phyloP scores from a whole-genome alignment of 2,113 vertebrate species.

The Gallinago media region DNA sequence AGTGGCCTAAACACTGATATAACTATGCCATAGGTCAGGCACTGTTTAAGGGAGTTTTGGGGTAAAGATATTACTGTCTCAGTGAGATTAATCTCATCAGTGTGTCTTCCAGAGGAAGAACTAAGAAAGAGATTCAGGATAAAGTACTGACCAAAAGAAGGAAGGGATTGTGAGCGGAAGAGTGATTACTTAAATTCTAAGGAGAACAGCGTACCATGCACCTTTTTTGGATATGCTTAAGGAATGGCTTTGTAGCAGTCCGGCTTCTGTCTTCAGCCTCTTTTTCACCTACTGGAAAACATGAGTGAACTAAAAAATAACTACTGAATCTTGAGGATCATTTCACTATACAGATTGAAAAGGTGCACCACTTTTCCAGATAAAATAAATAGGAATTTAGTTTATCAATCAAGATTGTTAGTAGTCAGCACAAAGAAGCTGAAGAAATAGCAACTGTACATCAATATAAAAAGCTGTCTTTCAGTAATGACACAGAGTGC shows the following conservation, averaged over 20 bases:
- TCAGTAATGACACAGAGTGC: neutral
- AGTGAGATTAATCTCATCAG: neutral
- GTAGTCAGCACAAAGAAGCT: neutral
- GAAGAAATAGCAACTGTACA: neutral
- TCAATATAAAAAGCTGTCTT: neutral
- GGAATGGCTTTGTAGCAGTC: neutral
- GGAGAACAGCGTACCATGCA: neutral
- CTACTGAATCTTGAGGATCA: neutral
- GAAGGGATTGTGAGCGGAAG: neutral
- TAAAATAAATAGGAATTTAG: neutral
- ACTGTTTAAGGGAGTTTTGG: neutral
- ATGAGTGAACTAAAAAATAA: neutral
- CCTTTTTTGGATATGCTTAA: neutral
- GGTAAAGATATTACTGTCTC: neutral
- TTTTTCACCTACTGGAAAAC: neutral
- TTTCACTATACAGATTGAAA: neutral
- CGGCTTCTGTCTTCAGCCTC: neutral
- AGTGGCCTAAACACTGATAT: neutral
- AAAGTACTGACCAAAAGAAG: neutral
- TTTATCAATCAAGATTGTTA: neutral
- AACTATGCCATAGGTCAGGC: neutral
- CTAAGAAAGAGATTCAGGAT: neutral
- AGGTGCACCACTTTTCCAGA: neutral
- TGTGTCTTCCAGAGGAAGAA: neutral
- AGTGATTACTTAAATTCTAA: neutral